These are phyloP conservation scores for Athene noctua DNA, from an alignment of 2,113 vertebrate species.

Conservation along the genomic window DNA sequence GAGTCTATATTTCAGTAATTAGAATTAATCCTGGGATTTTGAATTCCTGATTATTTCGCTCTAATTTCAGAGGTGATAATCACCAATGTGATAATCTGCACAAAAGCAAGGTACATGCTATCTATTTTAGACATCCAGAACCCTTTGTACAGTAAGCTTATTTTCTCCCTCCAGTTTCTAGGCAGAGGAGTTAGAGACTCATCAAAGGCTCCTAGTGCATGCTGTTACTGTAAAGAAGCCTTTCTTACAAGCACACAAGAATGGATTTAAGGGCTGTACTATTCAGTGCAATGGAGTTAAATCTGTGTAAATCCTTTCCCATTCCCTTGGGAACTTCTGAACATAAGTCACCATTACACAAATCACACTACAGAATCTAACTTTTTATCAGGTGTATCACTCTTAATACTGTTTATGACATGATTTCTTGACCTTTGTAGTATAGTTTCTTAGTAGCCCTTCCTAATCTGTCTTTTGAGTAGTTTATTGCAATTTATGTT, in stretches of 20 bases:
- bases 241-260: neutral
- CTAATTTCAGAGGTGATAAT: neutral
- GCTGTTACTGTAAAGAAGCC: neutral
- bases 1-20: neutral
- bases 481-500: neutral
- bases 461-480: neutral
- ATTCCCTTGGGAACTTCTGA: neutral
- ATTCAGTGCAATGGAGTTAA: neutral
- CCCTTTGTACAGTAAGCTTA: neutral
- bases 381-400: neutral
- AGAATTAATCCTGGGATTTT: conserved; percentile 9
- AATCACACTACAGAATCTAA: neutral
- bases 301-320: neutral
- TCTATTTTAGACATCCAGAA: neutral
- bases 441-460: neutral
- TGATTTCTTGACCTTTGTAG: neutral
- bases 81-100: neutral
- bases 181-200: neutral
- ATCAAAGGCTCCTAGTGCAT: neutral
- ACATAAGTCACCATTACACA: neutral
- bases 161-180: neutral
- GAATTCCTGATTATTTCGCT: conserved; percentile 17
- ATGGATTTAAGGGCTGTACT: neutral
- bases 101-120: neutral
- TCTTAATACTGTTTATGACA: neutral